phyloP scores from a whole-genome alignment of 2,113 vertebrate genomes.

The Apodemus speciosus region DNA sequence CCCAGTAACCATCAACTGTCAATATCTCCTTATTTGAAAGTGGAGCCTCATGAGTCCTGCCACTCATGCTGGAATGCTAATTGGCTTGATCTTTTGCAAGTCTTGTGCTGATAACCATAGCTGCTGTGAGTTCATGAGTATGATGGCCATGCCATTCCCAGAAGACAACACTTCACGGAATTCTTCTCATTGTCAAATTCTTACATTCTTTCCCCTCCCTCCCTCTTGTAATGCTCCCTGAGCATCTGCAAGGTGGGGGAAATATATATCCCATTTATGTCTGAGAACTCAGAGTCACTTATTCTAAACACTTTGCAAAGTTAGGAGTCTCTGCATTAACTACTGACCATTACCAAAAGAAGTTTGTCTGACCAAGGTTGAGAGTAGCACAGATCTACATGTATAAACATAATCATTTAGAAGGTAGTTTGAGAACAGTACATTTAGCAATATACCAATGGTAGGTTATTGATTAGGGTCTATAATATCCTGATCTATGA shows the following conservation, averaged over 20 bases:
- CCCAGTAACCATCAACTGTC: neutral
- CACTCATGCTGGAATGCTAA: neutral
- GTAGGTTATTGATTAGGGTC: neutral
- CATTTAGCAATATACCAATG: neutral
- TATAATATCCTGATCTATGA: neutral
- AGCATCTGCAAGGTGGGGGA: too few relatives aligned
- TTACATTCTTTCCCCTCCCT: neutral
- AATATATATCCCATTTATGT: neutral
- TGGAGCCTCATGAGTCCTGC: neutral
- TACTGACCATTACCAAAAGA: neutral
- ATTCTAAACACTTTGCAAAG: neutral
- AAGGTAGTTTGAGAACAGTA: neutral
- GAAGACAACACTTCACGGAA: neutral
- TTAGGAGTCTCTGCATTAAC: neutral
- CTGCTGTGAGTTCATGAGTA: neutral
- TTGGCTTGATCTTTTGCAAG: neutral
- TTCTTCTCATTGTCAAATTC: neutral
- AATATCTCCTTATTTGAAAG: neutral
- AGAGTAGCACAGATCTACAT: neutral
- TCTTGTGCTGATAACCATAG: neutral
- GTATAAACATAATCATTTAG: neutral
- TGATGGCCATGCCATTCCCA: neutral
- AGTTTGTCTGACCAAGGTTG: neutral
- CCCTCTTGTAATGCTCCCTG: neutral
- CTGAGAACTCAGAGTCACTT: neutral